Evolutionary conservation across 2,888 invertebrate species (phyloP).

Genomic region (Rutpela maculata): DNA sequence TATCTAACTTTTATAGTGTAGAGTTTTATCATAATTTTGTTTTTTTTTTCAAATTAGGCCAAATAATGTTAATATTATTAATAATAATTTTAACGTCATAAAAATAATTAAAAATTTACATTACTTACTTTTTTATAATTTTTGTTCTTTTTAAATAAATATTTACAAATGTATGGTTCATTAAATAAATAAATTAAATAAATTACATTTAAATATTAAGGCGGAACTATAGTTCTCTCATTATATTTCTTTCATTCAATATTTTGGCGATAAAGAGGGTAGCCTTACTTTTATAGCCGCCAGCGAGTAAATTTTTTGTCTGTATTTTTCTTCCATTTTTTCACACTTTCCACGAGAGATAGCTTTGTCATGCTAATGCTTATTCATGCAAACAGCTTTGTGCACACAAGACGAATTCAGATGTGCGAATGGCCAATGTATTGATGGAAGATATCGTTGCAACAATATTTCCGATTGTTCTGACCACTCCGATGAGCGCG

Average conservation of each 20-base stretch:
- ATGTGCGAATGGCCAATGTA: slow-evolving; percentile 77
- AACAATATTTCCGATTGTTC: slow-evolving; percentile 72
- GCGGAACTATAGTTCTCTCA: background rate
- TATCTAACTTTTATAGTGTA: too few species aligned
- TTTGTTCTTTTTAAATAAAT: too few species aligned
- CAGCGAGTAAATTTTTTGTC: slow-evolving; percentile 35
- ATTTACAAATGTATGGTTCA: background rate
- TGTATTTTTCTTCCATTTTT: slow-evolving; percentile 35
- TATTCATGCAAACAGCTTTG: slow-evolving; percentile 59
- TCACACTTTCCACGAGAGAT: slow-evolving; percentile 36
- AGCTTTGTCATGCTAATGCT: slow-evolving; percentile 55
- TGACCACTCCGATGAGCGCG: slow-evolving; percentile 75
- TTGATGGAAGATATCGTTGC: slow-evolving; percentile 71
- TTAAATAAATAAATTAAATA: too few species aligned
- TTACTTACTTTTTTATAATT: too few species aligned
- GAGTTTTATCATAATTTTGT: too few species aligned
- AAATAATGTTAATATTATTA: too few species aligned
- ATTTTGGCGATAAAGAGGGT: slow-evolving; percentile 10
- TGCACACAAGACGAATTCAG: slow-evolving; percentile 68
- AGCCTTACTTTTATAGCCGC: background rate
- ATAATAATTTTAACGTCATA: too few species aligned
- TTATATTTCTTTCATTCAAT: background rate
- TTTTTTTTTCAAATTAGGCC: too few species aligned
- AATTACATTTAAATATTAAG: too few species aligned
- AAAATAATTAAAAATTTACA: too few species aligned